Conservation (phyloP, 2,797 vertebrate genomes). For the Neosalanx taihuensis region DNA sequence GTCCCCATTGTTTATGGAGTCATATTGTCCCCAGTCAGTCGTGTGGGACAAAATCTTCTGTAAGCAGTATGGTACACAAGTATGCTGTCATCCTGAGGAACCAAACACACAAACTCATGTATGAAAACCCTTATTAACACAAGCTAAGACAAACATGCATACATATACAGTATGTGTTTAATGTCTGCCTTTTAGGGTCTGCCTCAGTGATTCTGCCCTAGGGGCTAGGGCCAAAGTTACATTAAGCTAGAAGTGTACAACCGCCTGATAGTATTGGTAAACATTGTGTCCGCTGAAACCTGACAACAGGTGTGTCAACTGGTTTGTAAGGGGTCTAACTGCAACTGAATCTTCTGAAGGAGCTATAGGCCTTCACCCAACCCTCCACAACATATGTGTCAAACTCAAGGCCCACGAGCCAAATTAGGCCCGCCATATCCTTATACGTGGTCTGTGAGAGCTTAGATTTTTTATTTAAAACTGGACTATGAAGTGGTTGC, state of each 20-base stretch:
- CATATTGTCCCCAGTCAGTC: not conserved
- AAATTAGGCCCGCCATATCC: no score
- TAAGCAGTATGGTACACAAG: not conserved
- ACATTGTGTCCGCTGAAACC: not conserved
- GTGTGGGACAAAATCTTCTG: not conserved
- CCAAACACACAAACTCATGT: not conserved
- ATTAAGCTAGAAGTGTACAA: not conserved
- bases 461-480: no score
- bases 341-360: no score
- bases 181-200: not conserved
- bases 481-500: no score
- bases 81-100: not conserved
- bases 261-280: not conserved
- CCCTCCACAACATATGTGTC: no score
- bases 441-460: no score
- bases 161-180: not conserved
- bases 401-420: no score
- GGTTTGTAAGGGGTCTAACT: no score
- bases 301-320: no score
- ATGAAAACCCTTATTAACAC: not conserved
- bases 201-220: conserved; percentile 1
- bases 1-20: not conserved
- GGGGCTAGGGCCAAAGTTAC: not conserved
- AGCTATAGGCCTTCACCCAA: no score
- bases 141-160: not conserved